Percentiles rank a stretch among this genome's conserved stretches.
Evolutionary conservation across 2,113 vertebrate genomes (phyloP).

Genomic region (Syngnathus scovelli): DNA sequence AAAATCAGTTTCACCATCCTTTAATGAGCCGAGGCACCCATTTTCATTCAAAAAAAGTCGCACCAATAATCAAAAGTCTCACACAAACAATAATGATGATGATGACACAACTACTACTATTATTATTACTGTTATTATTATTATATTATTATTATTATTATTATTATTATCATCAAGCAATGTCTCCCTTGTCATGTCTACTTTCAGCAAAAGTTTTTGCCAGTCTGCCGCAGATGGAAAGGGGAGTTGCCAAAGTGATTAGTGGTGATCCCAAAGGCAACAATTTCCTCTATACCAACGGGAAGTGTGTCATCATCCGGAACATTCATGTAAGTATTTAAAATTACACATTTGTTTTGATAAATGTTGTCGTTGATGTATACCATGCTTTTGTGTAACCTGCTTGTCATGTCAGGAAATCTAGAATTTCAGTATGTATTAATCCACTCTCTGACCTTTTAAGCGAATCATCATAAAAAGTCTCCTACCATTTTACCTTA

Average conservation of each 20-base stretch:
- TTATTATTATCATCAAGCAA: background rate
- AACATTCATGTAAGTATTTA: constrained; percentile 83
- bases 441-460: background rate
- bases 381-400: background rate
- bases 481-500: background rate
- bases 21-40: background rate
- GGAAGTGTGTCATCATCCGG: constrained; percentile 91
- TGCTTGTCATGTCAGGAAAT: background rate
- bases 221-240: constrained; percentile 93
- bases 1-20: background rate
- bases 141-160: no score
- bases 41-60: background rate
- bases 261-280: constrained; percentile 91
- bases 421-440: background rate
- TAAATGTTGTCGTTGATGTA: background rate
- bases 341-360: background rate
- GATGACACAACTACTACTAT: no score
- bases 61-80: background rate
- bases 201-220: constrained; percentile 84
- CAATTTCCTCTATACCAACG: constrained; percentile 94
- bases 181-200: background rate
- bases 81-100: no score
- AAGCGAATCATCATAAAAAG: background rate
- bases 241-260: constrained; percentile 91
- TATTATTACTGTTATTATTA: no score